These are phyloP conservation scores for Cynopterus sphinx DNA, from an alignment of 2,797 vertebrate genomes.

Conservation along the genomic window DNA sequence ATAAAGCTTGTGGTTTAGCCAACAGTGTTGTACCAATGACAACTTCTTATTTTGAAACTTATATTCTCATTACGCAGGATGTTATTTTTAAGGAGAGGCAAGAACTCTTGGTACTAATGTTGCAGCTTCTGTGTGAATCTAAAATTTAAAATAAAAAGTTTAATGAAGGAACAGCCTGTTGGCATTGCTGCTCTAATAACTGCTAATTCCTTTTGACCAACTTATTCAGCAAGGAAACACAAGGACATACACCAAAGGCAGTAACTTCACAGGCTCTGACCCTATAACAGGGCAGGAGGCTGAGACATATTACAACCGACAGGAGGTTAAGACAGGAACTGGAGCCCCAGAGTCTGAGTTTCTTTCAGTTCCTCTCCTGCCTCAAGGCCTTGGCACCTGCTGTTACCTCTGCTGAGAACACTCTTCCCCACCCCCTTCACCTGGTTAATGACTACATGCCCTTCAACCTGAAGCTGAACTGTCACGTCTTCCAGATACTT, in stretches of 20 bases:
- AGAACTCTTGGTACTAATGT: background rate
- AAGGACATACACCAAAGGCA: background rate
- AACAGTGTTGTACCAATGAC: background rate
- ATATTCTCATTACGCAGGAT: background rate
- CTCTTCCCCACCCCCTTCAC: background rate
- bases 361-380: background rate
- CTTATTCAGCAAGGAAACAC: background rate
- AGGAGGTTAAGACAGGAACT: background rate
- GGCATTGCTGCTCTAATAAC: background rate
- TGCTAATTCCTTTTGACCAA: background rate
- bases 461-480: background rate
- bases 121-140: background rate
- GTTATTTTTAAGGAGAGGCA: background rate
- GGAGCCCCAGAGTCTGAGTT: background rate
- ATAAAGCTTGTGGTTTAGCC: background rate
- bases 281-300: background rate
- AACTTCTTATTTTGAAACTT: background rate
- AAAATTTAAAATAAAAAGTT: background rate
- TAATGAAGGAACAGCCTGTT: background rate
- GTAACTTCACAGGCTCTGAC: background rate
- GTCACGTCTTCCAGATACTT: background rate
- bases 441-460: background rate
- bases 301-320: background rate
- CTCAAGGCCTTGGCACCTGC: background rate
- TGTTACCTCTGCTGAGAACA: background rate